These are phyloP conservation scores for Desoria tigrina DNA, from an alignment of 2,888 invertebrate species.

Conservation along the genomic window DNA sequence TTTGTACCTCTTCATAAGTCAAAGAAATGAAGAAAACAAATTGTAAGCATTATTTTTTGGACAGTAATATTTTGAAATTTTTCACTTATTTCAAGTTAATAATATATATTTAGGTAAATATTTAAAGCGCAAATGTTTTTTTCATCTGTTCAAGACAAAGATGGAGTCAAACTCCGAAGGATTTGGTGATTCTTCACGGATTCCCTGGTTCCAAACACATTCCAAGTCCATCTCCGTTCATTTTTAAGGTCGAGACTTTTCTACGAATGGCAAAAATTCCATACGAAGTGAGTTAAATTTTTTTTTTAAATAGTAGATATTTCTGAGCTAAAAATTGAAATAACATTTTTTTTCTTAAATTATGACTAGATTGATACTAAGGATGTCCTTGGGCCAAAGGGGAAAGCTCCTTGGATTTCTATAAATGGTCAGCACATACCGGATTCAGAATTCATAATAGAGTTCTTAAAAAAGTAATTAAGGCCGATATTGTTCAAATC, in stretches of 20 bases:
- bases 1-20: neutral
- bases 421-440: conserved; percentile 56
- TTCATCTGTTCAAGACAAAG: no score
- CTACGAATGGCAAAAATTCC: neutral
- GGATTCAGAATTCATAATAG: conserved; percentile 57
- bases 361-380: conserved; percentile 24
- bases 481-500: neutral
- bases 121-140: no score
- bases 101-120: no score
- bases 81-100: no score
- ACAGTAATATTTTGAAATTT: no score
- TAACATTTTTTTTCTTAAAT: neutral
- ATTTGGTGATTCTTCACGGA: conserved; percentile 25
- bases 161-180: conserved; percentile 20
- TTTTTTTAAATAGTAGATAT: neutral
- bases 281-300: neutral
- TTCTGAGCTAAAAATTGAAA: neutral
- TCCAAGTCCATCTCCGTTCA: conserved; percentile 8
- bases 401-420: conserved; percentile 57
- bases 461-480: conserved; percentile 53
- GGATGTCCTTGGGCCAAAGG: conserved; percentile 25
- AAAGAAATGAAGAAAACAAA: neutral
- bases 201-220: conserved; percentile 13
- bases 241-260: conserved; percentile 2
- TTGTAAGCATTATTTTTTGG: neutral